Evolutionary conservation across 37 sponge, comb jelly and placozoan species (phyloP).

Genomic region (Bolinopsis microptera): DNA sequence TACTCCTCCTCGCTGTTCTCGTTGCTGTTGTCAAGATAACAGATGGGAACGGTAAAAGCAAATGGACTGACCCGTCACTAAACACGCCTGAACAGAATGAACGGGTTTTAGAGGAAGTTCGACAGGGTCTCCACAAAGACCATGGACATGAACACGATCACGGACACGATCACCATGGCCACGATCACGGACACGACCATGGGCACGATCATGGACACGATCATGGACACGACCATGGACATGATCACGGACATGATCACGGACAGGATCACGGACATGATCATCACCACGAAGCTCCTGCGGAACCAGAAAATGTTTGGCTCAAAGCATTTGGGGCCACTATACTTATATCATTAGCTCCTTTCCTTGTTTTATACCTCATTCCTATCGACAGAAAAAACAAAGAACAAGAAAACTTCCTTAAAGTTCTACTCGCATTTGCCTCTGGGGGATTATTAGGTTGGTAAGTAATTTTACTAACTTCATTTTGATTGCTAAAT

Average conservation of each 20-base stretch:
- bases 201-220: neutral
- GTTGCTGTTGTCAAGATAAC: neutral
- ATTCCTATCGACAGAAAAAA: slow-evolving; percentile 75
- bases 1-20: neutral
- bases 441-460: slow-evolving; percentile 94
- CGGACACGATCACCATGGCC: slow-evolving; percentile 28
- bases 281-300: neutral
- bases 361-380: slow-evolving; percentile 86
- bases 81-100: slow-evolving; percentile 34
- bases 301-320: slow-evolving; percentile 67
- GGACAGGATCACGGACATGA: neutral
- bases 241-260: slow-evolving; percentile 48
- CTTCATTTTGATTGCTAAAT: neutral
- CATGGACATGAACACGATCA: slow-evolving; percentile 1
- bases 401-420: slow-evolving; percentile 72
- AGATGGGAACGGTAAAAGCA: neutral
- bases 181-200: neutral
- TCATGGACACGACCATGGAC: neutral
- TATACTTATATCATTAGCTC: slow-evolving; percentile 81
- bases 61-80: slow-evolving; percentile 42
- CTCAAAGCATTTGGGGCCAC: slow-evolving; percentile 79
- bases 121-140: slow-evolving; percentile 22
- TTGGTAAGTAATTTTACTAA: neutral
- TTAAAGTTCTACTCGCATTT: slow-evolving; percentile 88
- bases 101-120: slow-evolving; percentile 1